These are phyloP conservation scores for Beroe ovata DNA, from an alignment of 37 sponge, comb jelly and placozoan species.

Conservation along the genomic window DNA sequence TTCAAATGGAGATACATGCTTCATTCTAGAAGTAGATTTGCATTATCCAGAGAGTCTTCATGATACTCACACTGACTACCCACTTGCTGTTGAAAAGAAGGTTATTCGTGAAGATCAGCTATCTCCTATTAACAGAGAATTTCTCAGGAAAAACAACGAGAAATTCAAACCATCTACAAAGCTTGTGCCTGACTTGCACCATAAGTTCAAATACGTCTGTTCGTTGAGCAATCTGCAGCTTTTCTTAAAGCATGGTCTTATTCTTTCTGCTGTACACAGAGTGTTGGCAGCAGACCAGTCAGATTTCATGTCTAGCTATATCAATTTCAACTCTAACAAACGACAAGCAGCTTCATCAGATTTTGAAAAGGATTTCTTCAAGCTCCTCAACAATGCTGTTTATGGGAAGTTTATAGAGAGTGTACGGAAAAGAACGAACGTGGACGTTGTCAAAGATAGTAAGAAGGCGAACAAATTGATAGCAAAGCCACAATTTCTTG, in stretches of 20 bases:
- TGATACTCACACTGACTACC: neutral
- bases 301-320: constrained; percentile 2
- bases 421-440: neutral
- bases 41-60: neutral
- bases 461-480: neutral
- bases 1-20: constrained; percentile 2
- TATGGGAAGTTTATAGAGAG: constrained; percentile 23
- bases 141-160: neutral
- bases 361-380: constrained; percentile 25
- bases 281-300: neutral
- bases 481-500: constrained; percentile 40
- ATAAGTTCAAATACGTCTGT: neutral
- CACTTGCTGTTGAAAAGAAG: constrained; percentile 1
- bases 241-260: neutral
- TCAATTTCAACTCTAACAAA: constrained; percentile 2
- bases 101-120: neutral
- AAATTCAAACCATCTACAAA: neutral
- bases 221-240: neutral
- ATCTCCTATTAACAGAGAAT: neutral
- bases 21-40: constrained; percentile 14
- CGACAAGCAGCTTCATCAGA: neutral
- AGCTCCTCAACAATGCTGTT: neutral
- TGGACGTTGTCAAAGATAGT: neutral
- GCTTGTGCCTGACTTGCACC: neutral
- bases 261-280: neutral